Evolutionary conservation across 2,113 vertebrate species (phyloP), one percentile per base, ranked within the genome.

Genomic region (Malurus elegans): DNA sequence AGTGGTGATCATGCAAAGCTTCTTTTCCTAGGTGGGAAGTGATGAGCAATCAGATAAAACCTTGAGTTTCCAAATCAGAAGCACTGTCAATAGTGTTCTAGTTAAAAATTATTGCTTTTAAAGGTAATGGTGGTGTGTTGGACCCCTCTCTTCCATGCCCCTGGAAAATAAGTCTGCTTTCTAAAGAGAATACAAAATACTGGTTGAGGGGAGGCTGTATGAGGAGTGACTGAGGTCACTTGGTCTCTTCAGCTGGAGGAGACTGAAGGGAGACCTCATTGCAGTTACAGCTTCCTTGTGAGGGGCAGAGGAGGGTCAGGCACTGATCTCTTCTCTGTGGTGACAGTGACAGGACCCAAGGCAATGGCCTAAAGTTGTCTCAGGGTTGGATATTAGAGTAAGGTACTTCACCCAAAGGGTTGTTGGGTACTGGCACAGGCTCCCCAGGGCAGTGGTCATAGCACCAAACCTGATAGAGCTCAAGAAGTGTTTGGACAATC

Each of bases 151-250:
- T 20, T 50, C 25, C 20, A 29, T 29, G 15, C 10, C 16, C 6
- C n/a, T 65, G 42, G 86, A 89, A 69, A 40, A 40, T 6, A 6
- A 15, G 2, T 34, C 11, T 88, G 29, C 56, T 81, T 89, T 79
- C 18, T 51, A 42, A 73, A 82, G 28, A 4, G 75, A 36, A 58
- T 64, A 19, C 3, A 23, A 84, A 78, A 70, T 66, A 38, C 6
- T 54, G 18, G 6, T 56, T 58, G 24, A 32, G 21, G 14, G 2
- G 44, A 67, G 51, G 26, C 5, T 0, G 0, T 26, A 0, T 36
- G 61, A 58, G 31, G 14, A 44, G 32, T 1, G 6, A 20, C 31
- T 58, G 45, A 76, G 31, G 9, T 0, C 17, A 0, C 44, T 44
- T 17, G 61, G 20, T 51, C 20, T 58, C 44, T 26, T 18, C 62